Conservation (phyloP, 2,113 vertebrate genomes). For the Limnothrissa miodon region DNA sequence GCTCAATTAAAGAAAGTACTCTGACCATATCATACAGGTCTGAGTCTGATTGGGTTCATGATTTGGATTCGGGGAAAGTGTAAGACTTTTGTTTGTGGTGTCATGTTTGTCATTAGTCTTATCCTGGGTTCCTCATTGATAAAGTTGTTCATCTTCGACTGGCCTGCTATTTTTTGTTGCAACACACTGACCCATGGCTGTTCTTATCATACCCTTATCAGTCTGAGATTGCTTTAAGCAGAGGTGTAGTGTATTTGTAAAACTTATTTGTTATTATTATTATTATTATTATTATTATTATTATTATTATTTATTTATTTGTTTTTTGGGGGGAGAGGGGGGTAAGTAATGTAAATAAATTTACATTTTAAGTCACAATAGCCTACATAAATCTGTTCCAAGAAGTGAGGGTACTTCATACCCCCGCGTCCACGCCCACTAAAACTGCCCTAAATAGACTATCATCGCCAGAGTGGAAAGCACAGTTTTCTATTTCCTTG, state of each 20-base stretch:
- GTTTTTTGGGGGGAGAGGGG: no score
- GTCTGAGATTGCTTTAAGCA: conserved; percentile 40
- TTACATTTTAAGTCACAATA: no score
- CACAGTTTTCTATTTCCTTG: conserved; percentile 13
- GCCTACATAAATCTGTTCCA: no score
- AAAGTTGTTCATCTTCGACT: background rate
- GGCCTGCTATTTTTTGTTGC: background rate
- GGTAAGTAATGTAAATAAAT: no score
- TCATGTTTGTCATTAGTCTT: background rate
- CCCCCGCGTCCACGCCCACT: no score
- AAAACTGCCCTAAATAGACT: background rate
- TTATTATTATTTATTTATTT: no score
- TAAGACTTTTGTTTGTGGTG: background rate
- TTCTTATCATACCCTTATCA: conserved; percentile 50
- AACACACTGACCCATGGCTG: conserved; percentile 28
- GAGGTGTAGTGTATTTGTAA: no score
- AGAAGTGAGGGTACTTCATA: no score
- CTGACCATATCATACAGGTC: background rate
- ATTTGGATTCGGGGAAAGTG: no score
- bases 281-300: no score
- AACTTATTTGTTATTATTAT: no score
- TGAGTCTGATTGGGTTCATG: background rate
- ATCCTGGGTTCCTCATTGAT: background rate
- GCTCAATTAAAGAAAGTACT: background rate
- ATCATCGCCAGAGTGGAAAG: conserved; percentile 10